Evolutionary conservation across 2,888 invertebrate species (phyloP), one percentile per base, ranked within the genome.

Genomic region (Gastracanthus pulcherrimus): DNA sequence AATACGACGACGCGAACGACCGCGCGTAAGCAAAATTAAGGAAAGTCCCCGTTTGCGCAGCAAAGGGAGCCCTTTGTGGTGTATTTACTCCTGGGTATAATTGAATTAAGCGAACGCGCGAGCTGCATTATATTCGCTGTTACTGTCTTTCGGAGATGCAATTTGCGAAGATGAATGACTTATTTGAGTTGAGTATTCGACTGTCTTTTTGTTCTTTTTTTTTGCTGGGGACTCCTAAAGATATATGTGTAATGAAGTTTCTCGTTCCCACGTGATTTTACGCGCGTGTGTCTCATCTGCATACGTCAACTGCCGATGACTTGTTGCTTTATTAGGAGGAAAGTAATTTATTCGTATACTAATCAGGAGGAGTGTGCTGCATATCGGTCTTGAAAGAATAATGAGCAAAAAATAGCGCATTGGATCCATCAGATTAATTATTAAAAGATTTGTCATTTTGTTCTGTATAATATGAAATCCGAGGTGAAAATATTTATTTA

Each of bases 41-140:
- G 60, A 69, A 51, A 51, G 38, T 34, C 41, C 51, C 13, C 34
- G 31, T 48, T 55, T 23, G 29, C 19, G 55, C 55, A n/a, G n/a
- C n/a, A n/a, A n/a, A n/a, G n/a, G n/a, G n/a, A n/a, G n/a, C n/a
- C n/a, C n/a, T 16, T 58, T 7, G 19, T 19, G 23, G 16, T 69
- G 29, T 48, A 41, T 79, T 74, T 41, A 58, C 67, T 4, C 11
- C 36, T 9, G 45, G 36, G 23, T 76, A n/a, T n/a, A 76, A 77
- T 72, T 72, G 23, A 77, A 81, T 81, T 74, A 77, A 71, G 67
- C 76, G 72, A 64, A 41, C 19, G 60, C 16, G 45, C 19, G n/a
- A n/a, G n/a, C 26, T 26, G 62, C 11, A 19, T 13, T 23, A 72
- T 13, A 31, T 69, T 45, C 60, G 45, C 38, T n/a, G 45, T 1